Base-by-base conservation (phyloP, 2,797 vertebrate species). In the Botia kubotai region DNA sequence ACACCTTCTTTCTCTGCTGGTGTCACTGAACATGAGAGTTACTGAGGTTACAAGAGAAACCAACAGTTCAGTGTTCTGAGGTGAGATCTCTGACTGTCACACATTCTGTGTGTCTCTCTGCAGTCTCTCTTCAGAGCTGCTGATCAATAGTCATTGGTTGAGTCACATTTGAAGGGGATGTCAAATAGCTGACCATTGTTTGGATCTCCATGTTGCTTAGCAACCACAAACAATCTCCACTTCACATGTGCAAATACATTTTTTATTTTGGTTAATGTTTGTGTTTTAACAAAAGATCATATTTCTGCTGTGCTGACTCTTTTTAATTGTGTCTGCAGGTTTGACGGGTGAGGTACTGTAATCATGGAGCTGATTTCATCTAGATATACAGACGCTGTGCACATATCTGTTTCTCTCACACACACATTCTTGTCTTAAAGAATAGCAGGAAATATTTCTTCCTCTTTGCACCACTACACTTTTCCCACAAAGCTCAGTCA, bases 81-180 rank as follows among this genome's bases (percentile, higher is more conserved):
- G 85, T 87, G 80, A 84, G 78, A 86, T 84, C 80, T 79, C 67
- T 82, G 19, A 66, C 75, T 53, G 60, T 57, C 69, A 79, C 67
- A 79, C 14, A 6, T 52, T 26, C 60, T 33, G 48, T 73, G 50
- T 74, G 39, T 81, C 62, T 81, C 53, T 60, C 12, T 58, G 33
- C 62, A 75, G 17, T 23, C 17, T 87, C 87, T 81, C 86, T 80
- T 75, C 84, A 87, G 83, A 83, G 82, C 86, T 62, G 83, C 75
- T 72, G 90, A 92, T 93, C 91, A 91, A 93, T 93, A 92, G 87
- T 26, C 23, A 26, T 26, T 26, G 23, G 23, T 26, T 26, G 23
- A 26, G 23, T 26, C 23, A 26, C 23, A 39, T 39, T 39, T 39
- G 7, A 39, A 39, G 36, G 36, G 36, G 36, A 6, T 39, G 6